Evolutionary conservation across 2,113 vertebrate species (phyloP).

Genomic region (Dinomys branickii): DNA sequence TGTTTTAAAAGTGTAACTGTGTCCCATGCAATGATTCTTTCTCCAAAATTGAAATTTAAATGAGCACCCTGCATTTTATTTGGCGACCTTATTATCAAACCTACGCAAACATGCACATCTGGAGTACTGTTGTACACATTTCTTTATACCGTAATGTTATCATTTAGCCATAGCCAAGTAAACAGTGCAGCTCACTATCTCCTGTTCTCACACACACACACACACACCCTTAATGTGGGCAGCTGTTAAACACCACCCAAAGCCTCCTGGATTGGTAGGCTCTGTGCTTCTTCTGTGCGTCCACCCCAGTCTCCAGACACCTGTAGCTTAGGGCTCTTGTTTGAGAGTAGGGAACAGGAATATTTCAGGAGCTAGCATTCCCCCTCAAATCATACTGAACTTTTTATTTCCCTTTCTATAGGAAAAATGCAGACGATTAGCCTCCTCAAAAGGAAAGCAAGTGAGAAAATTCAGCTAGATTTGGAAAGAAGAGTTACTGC

Average conservation of each 20-base stretch:
- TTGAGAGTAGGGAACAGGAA: background rate
- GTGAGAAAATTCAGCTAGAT: constrained; percentile 2
- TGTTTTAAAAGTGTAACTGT: background rate
- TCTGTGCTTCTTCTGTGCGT: background rate
- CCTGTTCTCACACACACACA: background rate
- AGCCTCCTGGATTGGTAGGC: background rate
- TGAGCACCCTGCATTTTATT: background rate
- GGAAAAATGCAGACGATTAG: constrained; percentile 62
- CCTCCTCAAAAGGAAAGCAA: background rate
- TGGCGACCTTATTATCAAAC: background rate
- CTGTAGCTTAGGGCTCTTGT: background rate
- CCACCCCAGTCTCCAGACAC: background rate
- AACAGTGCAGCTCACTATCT: background rate
- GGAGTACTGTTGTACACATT: background rate
- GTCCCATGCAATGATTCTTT: background rate
- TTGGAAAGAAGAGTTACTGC: background rate
- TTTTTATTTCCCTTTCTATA: constrained; percentile 45
- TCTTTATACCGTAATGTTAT: background rate
- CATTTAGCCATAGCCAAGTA: background rate
- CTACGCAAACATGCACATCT: background rate
- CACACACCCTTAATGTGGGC: background rate
- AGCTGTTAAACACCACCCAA: background rate
- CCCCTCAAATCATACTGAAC: background rate
- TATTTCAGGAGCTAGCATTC: background rate
- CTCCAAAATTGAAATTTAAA: constrained; percentile 1